These are phyloP conservation scores for Andricus quercusramuli DNA, from an alignment of 2,888 invertebrate genomes.

Conservation along the genomic window DNA sequence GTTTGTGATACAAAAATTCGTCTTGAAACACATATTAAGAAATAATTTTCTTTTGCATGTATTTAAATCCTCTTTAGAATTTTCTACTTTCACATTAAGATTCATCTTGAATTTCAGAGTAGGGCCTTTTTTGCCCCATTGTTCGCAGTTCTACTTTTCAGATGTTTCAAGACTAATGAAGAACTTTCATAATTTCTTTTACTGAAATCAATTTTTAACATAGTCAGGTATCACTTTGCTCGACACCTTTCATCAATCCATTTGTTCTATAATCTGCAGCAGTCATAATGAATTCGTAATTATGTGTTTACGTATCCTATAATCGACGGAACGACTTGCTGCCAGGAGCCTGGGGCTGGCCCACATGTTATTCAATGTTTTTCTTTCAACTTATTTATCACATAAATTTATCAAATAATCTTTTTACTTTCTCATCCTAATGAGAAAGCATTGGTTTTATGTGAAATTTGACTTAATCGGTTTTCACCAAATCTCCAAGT, in stretches of 20 bases:
- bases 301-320: not conserved
- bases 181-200: conserved; percentile 36
- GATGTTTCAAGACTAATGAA: not conserved
- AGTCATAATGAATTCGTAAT: conserved; percentile 25
- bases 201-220: conserved; percentile 5
- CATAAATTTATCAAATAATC: no score
- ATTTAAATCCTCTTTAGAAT: not conserved
- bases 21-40: not conserved
- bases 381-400: no score
- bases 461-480: no score
- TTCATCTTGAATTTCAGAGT: conserved; percentile 33
- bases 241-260: conserved; percentile 18
- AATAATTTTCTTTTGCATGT: not conserved
- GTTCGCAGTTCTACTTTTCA: conserved; percentile 16
- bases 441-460: no score
- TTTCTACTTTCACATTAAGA: conserved; percentile 10
- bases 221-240: not conserved
- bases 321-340: conserved; percentile 11
- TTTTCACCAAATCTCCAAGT: no score
- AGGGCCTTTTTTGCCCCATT: conserved; percentile 5
- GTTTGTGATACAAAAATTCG: not conserved
- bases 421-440: no score
- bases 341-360: conserved; percentile 18
- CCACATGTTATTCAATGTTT: conserved; percentile 12
- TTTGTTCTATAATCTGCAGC: conserved; percentile 1